These are phyloP conservation scores for Lineus longissimus DNA, from an alignment of 1,140 invertebrate species.

Conservation along the genomic window DNA sequence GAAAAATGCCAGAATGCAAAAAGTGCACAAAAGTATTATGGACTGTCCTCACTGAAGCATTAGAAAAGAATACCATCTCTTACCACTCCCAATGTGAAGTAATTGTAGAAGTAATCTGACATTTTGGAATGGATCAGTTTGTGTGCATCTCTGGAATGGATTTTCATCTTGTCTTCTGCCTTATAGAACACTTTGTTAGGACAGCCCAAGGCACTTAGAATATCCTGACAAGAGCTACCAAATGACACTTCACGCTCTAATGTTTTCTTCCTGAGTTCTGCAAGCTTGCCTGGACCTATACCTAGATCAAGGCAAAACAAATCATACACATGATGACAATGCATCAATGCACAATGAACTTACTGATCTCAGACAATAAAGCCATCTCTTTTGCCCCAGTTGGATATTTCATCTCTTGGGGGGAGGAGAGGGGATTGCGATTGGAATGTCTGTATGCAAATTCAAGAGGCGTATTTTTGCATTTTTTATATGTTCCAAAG, in stretches of 20 bases:
- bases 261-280: slow-evolving; percentile 51
- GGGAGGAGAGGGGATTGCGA: too few relatives aligned
- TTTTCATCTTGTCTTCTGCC: slow-evolving; percentile 97
- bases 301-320: slow-evolving; percentile 36
- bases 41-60: too few relatives aligned
- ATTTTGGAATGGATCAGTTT: slow-evolving; percentile 70
- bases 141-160: slow-evolving; percentile 85
- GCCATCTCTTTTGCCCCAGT: too few relatives aligned
- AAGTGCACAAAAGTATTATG: too few relatives aligned
- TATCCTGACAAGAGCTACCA: slow-evolving; percentile 62
- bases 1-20: not conserved
- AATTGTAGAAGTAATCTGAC: slow-evolving; percentile 95
- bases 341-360: slow-evolving; percentile 15
- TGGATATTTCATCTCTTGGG: too few relatives aligned
- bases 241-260: slow-evolving; percentile 51
- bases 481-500: too few relatives aligned
- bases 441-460: too few relatives aligned
- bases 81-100: slow-evolving; percentile 90
- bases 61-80: too few relatives aligned
- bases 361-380: too few relatives aligned
- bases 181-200: slow-evolving; percentile 84
- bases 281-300: slow-evolving; percentile 52
- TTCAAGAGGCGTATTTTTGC: too few relatives aligned
- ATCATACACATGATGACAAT: slow-evolving; percentile 12
- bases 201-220: slow-evolving; percentile 72